Base-by-base conservation (phyloP, 1,140 invertebrate species). In the Megalonaias nervosa region DNA sequence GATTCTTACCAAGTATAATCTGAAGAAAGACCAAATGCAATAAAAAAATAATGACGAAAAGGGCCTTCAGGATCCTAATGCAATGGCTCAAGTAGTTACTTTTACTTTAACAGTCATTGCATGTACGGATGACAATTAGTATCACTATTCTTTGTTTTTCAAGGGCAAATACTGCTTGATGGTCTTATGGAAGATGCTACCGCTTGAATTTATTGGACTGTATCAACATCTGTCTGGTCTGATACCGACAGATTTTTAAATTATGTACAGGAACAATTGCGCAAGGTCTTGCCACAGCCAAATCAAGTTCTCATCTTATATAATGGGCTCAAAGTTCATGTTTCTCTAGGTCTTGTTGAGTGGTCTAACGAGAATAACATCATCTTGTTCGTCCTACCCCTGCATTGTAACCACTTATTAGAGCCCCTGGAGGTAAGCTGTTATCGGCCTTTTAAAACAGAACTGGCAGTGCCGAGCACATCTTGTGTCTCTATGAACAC, bases 61-160 rank as follows among this genome's bases (percentile, higher is more conserved):
- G 87, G 88, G 75, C 38, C 85, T 56, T 85, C 5, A 48, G 38
- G 38, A 11, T 48, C 38, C 4, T 0, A 6, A 48, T 31, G 26
- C 26, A 31, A 31, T 31, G 26, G 38, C 6, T 11, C 4, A 48
- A 48, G 2, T 11, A 48, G 38, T 48, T 9, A 48, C 38, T 2
- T 31, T 5, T 31, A 31, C 31, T 38, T 38, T 38, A 6, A 38
- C 38, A 48, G 6, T 6, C 0, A 48, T 48, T 48, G 38, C 6
- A 48, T 6, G 38, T 48, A 5, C 6, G 11, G 38, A 48, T 6
- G 38, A 48, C 38, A 48, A 48, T 48, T 48, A 48, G 38, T 91
- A 64, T 87, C 88, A 16, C 85, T 89, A 57, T 89, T 88, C 84
- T 88, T 91, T 31, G 61, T 91, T 14, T 92, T 91, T 71, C 89